Percentiles rank a stretch among this genome's conserved stretches.
Conservation (phyloP, 2,888 invertebrate species). For the Metalampra italica region DNA sequence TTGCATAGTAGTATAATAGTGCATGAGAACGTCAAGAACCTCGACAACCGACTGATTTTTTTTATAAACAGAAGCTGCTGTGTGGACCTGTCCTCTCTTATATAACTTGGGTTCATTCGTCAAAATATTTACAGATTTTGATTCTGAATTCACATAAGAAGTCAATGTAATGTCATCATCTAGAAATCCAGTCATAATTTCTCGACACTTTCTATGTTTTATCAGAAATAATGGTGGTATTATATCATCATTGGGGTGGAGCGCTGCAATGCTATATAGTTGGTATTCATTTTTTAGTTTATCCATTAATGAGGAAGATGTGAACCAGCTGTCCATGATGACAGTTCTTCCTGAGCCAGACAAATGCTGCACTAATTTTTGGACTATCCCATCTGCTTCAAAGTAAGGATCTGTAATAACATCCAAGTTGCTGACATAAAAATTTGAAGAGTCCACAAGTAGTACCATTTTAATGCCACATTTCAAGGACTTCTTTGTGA, state of each 20-base stretch:
- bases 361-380: conserved; percentile 57
- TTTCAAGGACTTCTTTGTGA: conserved; percentile 52
- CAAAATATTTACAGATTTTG: conserved; percentile 51
- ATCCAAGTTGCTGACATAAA: conserved; percentile 64
- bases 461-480: conserved; percentile 62
- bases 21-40: conserved; percentile 63
- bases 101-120: conserved; percentile 59
- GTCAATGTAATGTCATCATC: conserved; percentile 47
- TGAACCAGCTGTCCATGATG: conserved; percentile 62
- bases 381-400: conserved; percentile 47
- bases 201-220: conserved; percentile 39
- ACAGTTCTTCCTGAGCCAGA: conserved; percentile 50
- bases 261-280: conserved; percentile 48
- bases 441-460: conserved; percentile 58
- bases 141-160: conserved; percentile 49
- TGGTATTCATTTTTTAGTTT: conserved; percentile 44
- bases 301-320: conserved; percentile 44
- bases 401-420: conserved; percentile 61
- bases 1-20: conserved; percentile 67
- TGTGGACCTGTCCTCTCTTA: conserved; percentile 42
- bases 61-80: conserved; percentile 55
- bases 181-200: conserved; percentile 54
- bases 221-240: conserved; percentile 60
- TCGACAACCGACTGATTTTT: conserved; percentile 57
- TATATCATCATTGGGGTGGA: conserved; percentile 47